These are phyloP conservation scores for Tenthredo amoena DNA, from an alignment of 2,888 invertebrate genomes.

Conservation along the genomic window DNA sequence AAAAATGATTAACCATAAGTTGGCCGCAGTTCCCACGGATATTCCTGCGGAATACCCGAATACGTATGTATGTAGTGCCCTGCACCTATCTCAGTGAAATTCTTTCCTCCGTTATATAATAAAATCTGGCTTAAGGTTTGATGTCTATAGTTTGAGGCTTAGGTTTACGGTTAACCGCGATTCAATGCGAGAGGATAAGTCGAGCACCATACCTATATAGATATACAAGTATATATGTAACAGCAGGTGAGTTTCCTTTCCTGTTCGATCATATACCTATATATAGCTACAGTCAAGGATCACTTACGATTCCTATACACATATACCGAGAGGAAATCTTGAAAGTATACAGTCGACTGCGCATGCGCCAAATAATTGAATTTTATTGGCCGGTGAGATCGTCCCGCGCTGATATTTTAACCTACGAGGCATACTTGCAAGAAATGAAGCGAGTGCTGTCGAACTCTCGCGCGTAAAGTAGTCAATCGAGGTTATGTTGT, in stretches of 20 bases:
- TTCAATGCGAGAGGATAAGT: neutral
- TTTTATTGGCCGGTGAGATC: no score
- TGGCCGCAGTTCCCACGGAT: constrained; percentile 32
- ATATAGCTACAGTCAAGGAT: neutral
- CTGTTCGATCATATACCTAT: neutral
- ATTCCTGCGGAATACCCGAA: constrained; percentile 9
- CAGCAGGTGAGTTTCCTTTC: constrained; percentile 26
- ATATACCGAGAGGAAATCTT: no score
- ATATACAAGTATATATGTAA: neutral
- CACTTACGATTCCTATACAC: neutral
- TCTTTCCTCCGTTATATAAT: neutral
- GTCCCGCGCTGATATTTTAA: no score
- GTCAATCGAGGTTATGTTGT: no score
- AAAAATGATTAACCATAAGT: neutral
- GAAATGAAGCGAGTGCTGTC: no score
- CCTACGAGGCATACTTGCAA: no score
- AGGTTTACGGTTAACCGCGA: constrained; percentile 31
- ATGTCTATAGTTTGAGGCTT: constrained; percentile 12
- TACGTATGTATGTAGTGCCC: neutral
- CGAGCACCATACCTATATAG: neutral
- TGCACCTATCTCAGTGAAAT: constrained; percentile 25
- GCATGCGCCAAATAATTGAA: no score
- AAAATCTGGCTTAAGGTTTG: neutral
- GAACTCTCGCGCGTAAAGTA: no score
- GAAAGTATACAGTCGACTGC: no score